Evolutionary conservation across 2,797 vertebrate species (phyloP), one percentile per base, ranked within the genome.

Genomic region (Pogonophryne albipinna): DNA sequence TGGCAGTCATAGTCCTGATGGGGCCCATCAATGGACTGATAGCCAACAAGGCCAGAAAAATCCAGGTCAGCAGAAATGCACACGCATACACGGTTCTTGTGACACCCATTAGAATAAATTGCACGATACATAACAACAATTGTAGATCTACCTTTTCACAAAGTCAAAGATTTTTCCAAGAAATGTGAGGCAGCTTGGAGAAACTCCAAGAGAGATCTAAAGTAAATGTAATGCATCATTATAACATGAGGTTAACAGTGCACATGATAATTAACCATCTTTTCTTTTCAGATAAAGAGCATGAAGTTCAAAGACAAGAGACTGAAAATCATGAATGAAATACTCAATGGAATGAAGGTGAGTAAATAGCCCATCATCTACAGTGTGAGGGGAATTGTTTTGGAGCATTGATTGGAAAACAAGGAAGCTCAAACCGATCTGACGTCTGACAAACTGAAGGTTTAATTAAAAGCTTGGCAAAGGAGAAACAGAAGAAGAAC

Each of bases 251-350:
- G 0, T 51, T 12, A 19, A 57, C 10, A 15, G 11, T 49, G n/a
- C 38, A 34, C 8, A 11, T 20, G 10, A 14, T 67, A 2, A 53
- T n/a, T 41, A 38, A 11, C 15, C 2, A 56, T 65, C 0, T 71
- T 16, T 10, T 67, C 10, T 52, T 93, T 94, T 77, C 92, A 99
- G 98, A 82, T 95, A 45, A 87, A 93, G 70, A 98, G 97, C 84
- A 99, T 99, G 98, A 96, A 97, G 60, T 94, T 92, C 87, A 99
- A 99, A 91, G 98, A 99, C 66, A 91, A 95, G 15, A 95, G 98
- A 57, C 89, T 99, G 92, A 99, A 98, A 93, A 95, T 97, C 58
- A 97, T 99, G 96, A 96, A 92, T 74, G 98, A 99, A 94, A 88
- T 99, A 56, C 93, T 99, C 56, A 97, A 86, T 45, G 98, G 98